phyloP scores from a whole-genome alignment of 1,140 invertebrate genomes.

The Nebria ingens region DNA sequence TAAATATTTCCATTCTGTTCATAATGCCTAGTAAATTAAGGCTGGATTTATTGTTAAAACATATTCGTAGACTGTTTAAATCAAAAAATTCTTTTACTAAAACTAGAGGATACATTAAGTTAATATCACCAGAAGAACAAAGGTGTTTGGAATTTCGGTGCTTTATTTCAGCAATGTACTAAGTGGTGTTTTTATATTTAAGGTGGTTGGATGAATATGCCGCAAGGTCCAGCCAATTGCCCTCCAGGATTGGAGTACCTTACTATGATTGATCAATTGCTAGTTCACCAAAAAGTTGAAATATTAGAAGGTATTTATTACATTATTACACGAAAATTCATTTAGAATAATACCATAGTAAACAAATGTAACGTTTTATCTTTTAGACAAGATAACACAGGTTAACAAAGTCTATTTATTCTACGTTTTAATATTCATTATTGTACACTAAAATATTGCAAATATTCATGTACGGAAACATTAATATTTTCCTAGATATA shows the following conservation, averaged over 20 bases:
- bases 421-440: too few relatives aligned
- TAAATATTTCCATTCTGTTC: too few relatives aligned
- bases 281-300: conserved; percentile 83
- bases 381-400: too few relatives aligned
- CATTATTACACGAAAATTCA: too few relatives aligned
- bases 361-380: too few relatives aligned
- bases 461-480: too few relatives aligned
- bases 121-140: conserved; percentile 30
- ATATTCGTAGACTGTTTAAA: conserved; percentile 23
- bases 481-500: too few relatives aligned
- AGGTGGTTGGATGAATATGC: conserved; percentile 77
- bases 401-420: too few relatives aligned
- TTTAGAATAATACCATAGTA: too few relatives aligned
- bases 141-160: conserved; percentile 20
- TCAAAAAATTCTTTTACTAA: conserved; percentile 28
- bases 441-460: too few relatives aligned
- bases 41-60: conserved; percentile 3
- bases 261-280: conserved; percentile 76
- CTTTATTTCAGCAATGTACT: not conserved
- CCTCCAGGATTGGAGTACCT: conserved; percentile 89
- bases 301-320: conserved; percentile 58
- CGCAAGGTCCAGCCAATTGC: conserved; percentile 61
- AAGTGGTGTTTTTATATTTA: conserved; percentile 25
- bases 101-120: conserved; percentile 26
- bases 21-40: too few relatives aligned